These are phyloP conservation scores for Myotis vivesi DNA, from an alignment of 2,797 vertebrate genomes.

Conservation along the genomic window DNA sequence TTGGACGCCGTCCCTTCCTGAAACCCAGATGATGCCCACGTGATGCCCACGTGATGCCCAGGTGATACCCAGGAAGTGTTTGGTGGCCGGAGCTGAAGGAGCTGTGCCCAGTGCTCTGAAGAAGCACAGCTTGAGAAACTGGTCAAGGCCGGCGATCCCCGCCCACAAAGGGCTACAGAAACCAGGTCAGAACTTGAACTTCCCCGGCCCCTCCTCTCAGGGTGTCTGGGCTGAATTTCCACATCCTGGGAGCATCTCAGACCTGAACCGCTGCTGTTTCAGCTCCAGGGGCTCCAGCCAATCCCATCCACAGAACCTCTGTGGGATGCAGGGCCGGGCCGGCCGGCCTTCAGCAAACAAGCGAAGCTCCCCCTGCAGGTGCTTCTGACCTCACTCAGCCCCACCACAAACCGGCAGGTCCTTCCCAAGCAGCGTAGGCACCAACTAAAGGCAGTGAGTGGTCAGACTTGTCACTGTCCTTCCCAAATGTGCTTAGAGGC, in stretches of 20 bases:
- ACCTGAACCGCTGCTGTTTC: not conserved
- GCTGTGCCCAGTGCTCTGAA: not conserved
- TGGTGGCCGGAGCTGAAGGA: not conserved
- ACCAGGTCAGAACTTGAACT: not conserved
- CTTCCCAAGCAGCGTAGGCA: not conserved
- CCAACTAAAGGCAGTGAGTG: not conserved
- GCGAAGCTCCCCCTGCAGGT: slow-evolving; percentile 69
- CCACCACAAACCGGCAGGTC: slow-evolving; percentile 31
- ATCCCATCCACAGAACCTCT: slow-evolving; percentile 37
- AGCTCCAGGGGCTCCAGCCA: slow-evolving; percentile 22
- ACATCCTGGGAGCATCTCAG: slow-evolving; percentile 2
- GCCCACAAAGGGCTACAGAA: not conserved
- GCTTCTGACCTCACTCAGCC: slow-evolving; percentile 56
- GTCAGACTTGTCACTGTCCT: not conserved
- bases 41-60: too few species aligned
- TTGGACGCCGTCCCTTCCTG: not conserved
- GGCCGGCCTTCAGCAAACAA: slow-evolving; percentile 73
- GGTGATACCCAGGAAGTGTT: not conserved
- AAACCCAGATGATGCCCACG: too few species aligned
- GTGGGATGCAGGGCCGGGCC: slow-evolving; percentile 73
- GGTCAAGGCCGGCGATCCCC: not conserved
- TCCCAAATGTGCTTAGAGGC: not conserved
- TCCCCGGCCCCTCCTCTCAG: not conserved
- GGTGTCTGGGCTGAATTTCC: slow-evolving; percentile 1
- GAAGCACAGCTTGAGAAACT: not conserved